These are phyloP conservation scores for Drosophila kikkawai DNA, from an alignment of 1,140 invertebrate genomes.

Conservation along the genomic window DNA sequence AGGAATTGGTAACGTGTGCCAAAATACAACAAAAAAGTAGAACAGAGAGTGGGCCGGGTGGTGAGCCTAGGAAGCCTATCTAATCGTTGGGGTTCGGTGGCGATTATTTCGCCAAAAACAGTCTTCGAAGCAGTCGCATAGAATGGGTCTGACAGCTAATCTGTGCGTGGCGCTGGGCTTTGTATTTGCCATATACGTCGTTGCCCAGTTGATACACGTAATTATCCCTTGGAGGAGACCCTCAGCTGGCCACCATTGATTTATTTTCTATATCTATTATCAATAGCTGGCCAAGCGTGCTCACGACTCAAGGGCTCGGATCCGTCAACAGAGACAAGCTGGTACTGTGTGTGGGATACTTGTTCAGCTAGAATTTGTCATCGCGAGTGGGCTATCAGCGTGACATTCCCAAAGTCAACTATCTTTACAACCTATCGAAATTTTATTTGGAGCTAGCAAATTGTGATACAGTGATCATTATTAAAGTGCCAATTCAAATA, in stretches of 20 bases:
- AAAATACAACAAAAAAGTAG: slow-evolving; percentile 15
- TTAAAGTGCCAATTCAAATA: background rate
- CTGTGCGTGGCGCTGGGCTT: slow-evolving; percentile 57
- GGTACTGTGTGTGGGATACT: slow-evolving; percentile 15
- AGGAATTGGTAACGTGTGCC: slow-evolving; percentile 78
- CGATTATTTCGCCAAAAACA: slow-evolving; percentile 40
- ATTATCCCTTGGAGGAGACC: slow-evolving; percentile 24
- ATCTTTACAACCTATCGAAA: slow-evolving; percentile 2
- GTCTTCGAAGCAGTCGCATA: slow-evolving; percentile 38
- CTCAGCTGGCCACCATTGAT: slow-evolving; percentile 18
- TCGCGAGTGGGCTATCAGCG: background rate
- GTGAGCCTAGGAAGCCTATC: slow-evolving; percentile 41
- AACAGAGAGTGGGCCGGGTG: slow-evolving; percentile 2
- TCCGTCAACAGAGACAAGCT: slow-evolving; percentile 34
- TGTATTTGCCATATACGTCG: slow-evolving; percentile 49
- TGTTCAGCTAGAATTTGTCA: background rate
- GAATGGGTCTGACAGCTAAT: slow-evolving; percentile 58
- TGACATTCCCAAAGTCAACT: slow-evolving; percentile 18
- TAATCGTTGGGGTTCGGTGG: slow-evolving; percentile 48
- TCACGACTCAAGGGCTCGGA: slow-evolving; percentile 48
- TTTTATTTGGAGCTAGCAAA: background rate
- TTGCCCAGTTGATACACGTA: slow-evolving; percentile 65
- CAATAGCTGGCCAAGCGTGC: slow-evolving; percentile 70
- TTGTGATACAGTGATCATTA: slow-evolving; percentile 20
- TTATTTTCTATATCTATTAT: slow-evolving; percentile 32